Base-by-base conservation (phyloP, 2,888 invertebrate genomes). In the Drosophila parthenogenetica region DNA sequence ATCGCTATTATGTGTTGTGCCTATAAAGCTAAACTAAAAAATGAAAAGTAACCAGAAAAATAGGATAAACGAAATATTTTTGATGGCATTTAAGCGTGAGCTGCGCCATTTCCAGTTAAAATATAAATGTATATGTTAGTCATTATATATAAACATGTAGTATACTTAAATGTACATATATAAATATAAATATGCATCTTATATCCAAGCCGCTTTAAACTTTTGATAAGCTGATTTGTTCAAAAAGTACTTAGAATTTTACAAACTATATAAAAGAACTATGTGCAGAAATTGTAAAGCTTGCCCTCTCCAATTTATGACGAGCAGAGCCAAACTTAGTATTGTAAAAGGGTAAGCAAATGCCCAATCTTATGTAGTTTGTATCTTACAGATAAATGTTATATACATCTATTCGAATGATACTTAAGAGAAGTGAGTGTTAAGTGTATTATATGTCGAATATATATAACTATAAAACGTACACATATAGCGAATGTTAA, bases 401-500 rank as follows among this genome's bases (percentile, higher is more conserved):
- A 72, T 39, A 13, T 35, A 35, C 35, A 61, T 45, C 55, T 45
- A 43, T 42, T 54, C 35, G 50, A 40, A 59, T 42, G 29, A 17
- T 45, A 62, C 39, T 53, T 55, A n/a, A 59, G 59, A 29, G 45
- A 46, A 54, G 14, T 50, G 59, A 53, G 61, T 51, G 42, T 69
- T 65, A 63, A 68, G 55, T 77, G 65, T 74, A 78, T 77, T 69
- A 71, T 49, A 42, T 51, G 8, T 29, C 29, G 22, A 5, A 29
- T 8, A 25, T 25, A 25, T 8, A 8, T 25, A 62, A 50, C 40
- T 19, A 46, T 39, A 53, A 77, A 54, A 79, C 39, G 39, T 69
- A 58, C 46, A 65, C 48, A 54, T 68, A 75, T 81, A 84, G 79
- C 75, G 68, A 84, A 87, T 87, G 85, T 85, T 85, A 85, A 85